A percentile compares a stretch with the other conserved stretches of the same genome.
Evolutionary conservation across 2,888 invertebrate species (phyloP).

Genomic region (Clivina fossor): DNA sequence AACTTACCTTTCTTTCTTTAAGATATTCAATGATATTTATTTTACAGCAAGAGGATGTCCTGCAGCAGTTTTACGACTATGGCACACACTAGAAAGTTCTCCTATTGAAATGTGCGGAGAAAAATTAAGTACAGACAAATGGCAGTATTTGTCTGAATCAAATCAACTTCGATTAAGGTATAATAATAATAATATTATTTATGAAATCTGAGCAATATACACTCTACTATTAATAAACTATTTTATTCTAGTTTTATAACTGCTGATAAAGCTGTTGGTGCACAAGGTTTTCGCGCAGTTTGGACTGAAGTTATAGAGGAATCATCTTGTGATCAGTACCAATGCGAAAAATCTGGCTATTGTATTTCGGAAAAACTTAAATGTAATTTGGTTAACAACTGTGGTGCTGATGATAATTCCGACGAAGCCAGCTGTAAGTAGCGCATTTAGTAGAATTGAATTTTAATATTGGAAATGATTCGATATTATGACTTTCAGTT

Average conservation of each 20-base stretch:
- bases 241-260: conserved; percentile 76
- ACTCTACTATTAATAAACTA: conserved; percentile 13
- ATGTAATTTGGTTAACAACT: conserved; percentile 81
- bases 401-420: conserved; percentile 75
- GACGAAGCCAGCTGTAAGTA: conserved; percentile 82
- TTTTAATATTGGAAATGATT: no score
- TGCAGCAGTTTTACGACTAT: conserved; percentile 85
- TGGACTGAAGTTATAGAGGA: conserved; percentile 88
- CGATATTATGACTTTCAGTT: no score
- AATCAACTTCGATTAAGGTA: conserved; percentile 86
- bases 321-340: conserved; percentile 69
- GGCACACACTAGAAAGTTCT: conserved; percentile 78
- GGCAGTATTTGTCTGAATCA: conserved; percentile 84
- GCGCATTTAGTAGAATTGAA: background rate
- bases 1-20: conserved; percentile 18
- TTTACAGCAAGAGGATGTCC: conserved; percentile 82
- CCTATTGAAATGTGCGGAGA: conserved; percentile 90
- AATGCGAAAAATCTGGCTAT: conserved; percentile 69
- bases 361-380: conserved; percentile 78
- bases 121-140: conserved; percentile 71
- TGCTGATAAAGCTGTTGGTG: conserved; percentile 92
- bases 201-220: background rate
- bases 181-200: conserved; percentile 37
- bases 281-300: conserved; percentile 88
- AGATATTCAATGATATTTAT: background rate